Evolutionary conservation across 2,113 vertebrate genomes (phyloP), one percentile per base, ranked within the genome.

Genomic region (Limanda limanda): DNA sequence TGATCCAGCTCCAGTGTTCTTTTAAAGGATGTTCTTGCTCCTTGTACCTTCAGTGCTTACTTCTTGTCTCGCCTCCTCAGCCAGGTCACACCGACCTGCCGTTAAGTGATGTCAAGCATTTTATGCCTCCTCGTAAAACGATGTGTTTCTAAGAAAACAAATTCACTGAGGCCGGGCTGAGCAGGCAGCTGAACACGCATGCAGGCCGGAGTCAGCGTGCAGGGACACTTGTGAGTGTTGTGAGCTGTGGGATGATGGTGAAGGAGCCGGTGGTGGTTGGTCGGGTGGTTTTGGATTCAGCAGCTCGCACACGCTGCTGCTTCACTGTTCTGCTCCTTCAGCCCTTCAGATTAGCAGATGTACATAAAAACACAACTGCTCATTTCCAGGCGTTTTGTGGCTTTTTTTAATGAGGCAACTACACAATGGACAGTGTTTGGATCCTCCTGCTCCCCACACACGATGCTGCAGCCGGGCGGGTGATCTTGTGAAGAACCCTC

Each of bases 311-410:
- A 27, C 18, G 45, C 52, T 20, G 52, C 81, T 77, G 61, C 78
- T 84, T 90, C 79, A 90, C 86, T 60, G 76, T 79, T 31, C 56
- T 68, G 48, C 77, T 72, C 31, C 74, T 74, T 58, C n/a, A 25
- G 23, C 85, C 85, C 74, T 3, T 25, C 25, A 2, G 86, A 91
- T 89, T 20, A 86, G 67, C 76, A 85, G 72, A 91, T 86, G 83
- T 81, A 78, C 82, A 85, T 88, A 92, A 93, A 77, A 82, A 88
- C 76, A 63, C 64, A 87, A 85, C 61, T 73, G 82, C 71, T 77
- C 62, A 55, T 87, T 89, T 78, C 81, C 57, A 74, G 69, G 17
- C 24, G 23, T 78, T 91, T 87, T 92, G 85, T 52, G 70, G 78
- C 68, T 70, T 58, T 84, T 90, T 91, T 91, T 87, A 92, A 87